Conservation (phyloP, 2,113 vertebrate genomes). For the Stigmatopora argus region DNA sequence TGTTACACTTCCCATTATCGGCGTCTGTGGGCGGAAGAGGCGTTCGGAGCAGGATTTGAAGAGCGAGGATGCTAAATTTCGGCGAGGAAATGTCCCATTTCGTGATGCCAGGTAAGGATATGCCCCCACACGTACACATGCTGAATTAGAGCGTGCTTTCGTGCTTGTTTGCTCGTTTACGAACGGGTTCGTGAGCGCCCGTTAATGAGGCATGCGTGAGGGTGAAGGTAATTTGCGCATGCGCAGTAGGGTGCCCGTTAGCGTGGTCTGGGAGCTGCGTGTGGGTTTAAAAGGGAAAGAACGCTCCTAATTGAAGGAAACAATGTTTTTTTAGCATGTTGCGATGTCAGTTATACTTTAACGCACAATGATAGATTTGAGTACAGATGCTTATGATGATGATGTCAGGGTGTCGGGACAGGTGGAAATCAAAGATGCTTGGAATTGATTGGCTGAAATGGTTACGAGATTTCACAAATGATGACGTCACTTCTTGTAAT, state of each 20-base stretch:
- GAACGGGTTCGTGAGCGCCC: constrained; percentile 16
- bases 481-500: too few species aligned
- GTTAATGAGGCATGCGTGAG: constrained; percentile 36
- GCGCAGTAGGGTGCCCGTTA: constrained; percentile 33
- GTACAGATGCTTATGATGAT: too few species aligned
- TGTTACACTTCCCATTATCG: not conserved
- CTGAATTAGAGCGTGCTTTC: constrained; percentile 17
- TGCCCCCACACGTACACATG: constrained; percentile 25
- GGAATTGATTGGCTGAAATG: too few species aligned
- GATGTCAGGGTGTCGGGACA: too few species aligned
- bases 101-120: not conserved
- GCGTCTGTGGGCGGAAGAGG: not conserved
- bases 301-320: too few species aligned
- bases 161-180: constrained; percentile 13
- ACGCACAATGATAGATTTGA: too few species aligned
- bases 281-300: too few species aligned
- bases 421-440: too few species aligned
- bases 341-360: too few species aligned
- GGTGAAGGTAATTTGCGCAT: constrained; percentile 18
- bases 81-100: too few species aligned
- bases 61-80: not conserved
- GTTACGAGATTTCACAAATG: too few species aligned
- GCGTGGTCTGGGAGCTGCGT: constrained; percentile 13
- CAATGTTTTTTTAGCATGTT: too few species aligned
- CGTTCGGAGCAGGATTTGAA: constrained; percentile 21